Conservation (phyloP, 1,140 invertebrate genomes). For the Gonatopus flavifemur region DNA sequence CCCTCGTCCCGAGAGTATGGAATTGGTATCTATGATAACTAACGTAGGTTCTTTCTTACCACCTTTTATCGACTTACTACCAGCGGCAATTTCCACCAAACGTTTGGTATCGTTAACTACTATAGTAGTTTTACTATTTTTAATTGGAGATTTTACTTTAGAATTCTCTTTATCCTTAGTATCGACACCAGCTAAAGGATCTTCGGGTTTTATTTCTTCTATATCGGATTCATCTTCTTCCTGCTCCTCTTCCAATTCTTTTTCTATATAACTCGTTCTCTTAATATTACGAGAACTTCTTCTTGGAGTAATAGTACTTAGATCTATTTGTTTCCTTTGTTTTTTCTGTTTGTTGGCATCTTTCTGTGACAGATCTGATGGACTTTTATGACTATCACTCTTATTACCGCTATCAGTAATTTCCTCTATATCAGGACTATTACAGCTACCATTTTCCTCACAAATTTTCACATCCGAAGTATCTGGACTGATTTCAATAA, state of each 20-base stretch:
- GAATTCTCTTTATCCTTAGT: slow-evolving; percentile 54
- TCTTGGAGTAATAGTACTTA: slow-evolving; percentile 59
- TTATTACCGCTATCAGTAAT: slow-evolving; percentile 44
- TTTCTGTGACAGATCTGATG: slow-evolving; percentile 24
- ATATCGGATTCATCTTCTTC: slow-evolving; percentile 68
- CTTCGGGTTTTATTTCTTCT: slow-evolving; percentile 67
- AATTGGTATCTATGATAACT: slow-evolving; percentile 79
- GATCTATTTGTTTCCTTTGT: slow-evolving; percentile 47
- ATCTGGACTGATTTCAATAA: slow-evolving; percentile 36
- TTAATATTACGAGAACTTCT: slow-evolving; percentile 67
- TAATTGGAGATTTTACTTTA: slow-evolving; percentile 47
- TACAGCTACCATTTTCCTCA: slow-evolving; percentile 52
- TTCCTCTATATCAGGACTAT: slow-evolving; percentile 53
- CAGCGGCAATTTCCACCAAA: slow-evolving; percentile 69
- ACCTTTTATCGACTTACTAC: slow-evolving; percentile 58
- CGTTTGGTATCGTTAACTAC: slow-evolving; percentile 74
- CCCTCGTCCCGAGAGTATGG: slow-evolving; percentile 67
- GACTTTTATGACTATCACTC: slow-evolving; percentile 39
- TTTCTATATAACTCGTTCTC: slow-evolving; percentile 65
- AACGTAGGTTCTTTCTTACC: slow-evolving; percentile 75
- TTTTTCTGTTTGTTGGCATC: slow-evolving; percentile 44
- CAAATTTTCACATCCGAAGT: slow-evolving; percentile 47
- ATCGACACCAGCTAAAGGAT: slow-evolving; percentile 64
- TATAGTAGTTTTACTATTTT: slow-evolving; percentile 63
- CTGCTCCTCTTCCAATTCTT: slow-evolving; percentile 64